phyloP scores from a whole-genome alignment of 2,888 invertebrate species.

The Idaea aversata region DNA sequence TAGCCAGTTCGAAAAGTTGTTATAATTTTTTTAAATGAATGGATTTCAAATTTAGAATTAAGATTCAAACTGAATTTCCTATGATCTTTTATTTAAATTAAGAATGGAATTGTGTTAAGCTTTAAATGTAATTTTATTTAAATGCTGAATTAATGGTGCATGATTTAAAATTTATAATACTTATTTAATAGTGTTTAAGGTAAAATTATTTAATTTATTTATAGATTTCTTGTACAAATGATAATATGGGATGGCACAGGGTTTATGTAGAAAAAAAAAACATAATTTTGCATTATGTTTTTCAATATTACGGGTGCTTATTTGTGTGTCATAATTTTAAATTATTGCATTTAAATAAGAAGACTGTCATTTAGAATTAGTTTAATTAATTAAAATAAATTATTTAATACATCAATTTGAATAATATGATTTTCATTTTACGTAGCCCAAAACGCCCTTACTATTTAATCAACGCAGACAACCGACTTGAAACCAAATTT shows the following conservation, averaged over 20 bases:
- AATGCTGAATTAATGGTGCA: slow-evolving; percentile 71
- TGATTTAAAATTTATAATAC: slow-evolving; percentile 24
- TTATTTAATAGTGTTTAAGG: slow-evolving; percentile 15
- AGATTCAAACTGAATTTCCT: slow-evolving; percentile 35
- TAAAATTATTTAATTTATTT: slow-evolving; percentile 16
- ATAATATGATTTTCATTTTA: neutral
- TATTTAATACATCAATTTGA: neutral
- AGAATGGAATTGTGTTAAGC: slow-evolving; percentile 21
- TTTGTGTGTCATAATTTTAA: slow-evolving; percentile 44
- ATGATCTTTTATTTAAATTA: slow-evolving; percentile 42
- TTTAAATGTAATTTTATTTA: slow-evolving; percentile 36
- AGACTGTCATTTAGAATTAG: slow-evolving; percentile 23
- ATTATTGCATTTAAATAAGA: slow-evolving; percentile 19
- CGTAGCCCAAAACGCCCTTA: neutral
- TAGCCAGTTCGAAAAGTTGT: neutral
- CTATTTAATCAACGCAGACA: too few species aligned
- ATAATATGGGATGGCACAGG: slow-evolving; percentile 49
- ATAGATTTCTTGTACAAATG: slow-evolving; percentile 23
- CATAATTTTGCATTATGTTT: slow-evolving; percentile 5
- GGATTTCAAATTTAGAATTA: neutral
- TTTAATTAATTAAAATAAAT: slow-evolving; percentile 10
- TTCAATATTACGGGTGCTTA: slow-evolving; percentile 44
- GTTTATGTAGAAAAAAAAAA: slow-evolving; percentile 29
- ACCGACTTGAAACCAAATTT: too few species aligned
- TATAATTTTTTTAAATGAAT: neutral